Evolutionary conservation across 2,113 vertebrate species (phyloP), one percentile per base, ranked within the genome.

Genomic region (Ptychochromis oligacanthus): DNA sequence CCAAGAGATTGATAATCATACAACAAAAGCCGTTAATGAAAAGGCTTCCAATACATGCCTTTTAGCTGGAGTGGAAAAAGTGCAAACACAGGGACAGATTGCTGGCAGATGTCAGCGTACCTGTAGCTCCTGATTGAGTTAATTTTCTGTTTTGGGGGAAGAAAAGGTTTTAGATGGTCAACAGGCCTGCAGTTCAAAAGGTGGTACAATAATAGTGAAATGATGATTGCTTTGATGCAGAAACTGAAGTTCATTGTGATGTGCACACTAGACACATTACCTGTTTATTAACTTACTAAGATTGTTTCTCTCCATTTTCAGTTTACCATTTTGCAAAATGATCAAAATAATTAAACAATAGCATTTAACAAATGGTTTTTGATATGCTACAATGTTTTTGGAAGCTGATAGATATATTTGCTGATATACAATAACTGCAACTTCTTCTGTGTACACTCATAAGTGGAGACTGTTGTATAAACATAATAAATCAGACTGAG

Each of bases 1-100:
- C 89, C 92, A 75, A 59, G 92, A 94, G 92, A 94, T 94, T 94
- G 90, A 93, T 96, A 91, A 94, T 92, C 90, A 89, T 62, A 87
- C 64, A 88, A 87, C 81, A 88, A 82, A 75, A 83, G 82, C 83
- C 79, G 14, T 83, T 76, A 49, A 59, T 83, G 82, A 75, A 92
- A 86, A 82, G 80, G 79, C 77, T 12, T 72, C 65, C 59, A 80
- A 82, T 91, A 79, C 75, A 91, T 88, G 74, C 34, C 77, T 92
- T 93, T 88, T 81, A 86, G 77, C 75, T 75, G 26, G 78, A 80
- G 80, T 38, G 26, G 1, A 28, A 49, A 61, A 15, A 58, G 79
- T 58, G 49, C 54, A 77, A 84, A 65, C 49, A 56, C 64, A 54
- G 79, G 83, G 85, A 93, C 93, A 95, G 94, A 95, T 94, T 94